Base-by-base conservation (phyloP, 64 coral and sea anemone genomes). In the Pachyseris speciosa region DNA sequence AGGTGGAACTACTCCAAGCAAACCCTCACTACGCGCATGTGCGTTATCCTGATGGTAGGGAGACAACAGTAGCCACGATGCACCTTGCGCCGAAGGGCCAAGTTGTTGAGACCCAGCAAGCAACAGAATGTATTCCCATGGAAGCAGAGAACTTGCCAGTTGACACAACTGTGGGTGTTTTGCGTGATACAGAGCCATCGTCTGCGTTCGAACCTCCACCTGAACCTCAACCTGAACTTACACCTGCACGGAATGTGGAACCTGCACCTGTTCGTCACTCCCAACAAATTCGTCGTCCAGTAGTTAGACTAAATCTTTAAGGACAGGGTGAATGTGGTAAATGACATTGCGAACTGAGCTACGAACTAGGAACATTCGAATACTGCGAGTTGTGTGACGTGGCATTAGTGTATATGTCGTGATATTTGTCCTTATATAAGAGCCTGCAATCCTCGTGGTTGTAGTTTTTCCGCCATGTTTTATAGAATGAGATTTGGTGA, bases 1-100 rank as follows among this genome's bases (percentile, higher is more conserved):
- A 94, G 29, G 86, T 94, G 38, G 92, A 89, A 60, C 22, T 94
- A 24, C 80, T 74, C 13, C 53, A 87, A 55, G 91, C 83, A 26
- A 93, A 72, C 69, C 73, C 59, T 87, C 42, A 83, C 43, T 80
- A 93, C 15, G 73, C 72, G 5, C 74, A 87, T 36, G 37, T 93
- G 32, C 43, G 55, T 25, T 71, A 71, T 65, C 38, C 77, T 29
- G 69, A 87, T 37, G 73, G 91, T 34, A 53, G 83, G n/a, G n/a
- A 93, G 52, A 87, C 78, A 24, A 94, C 85, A 48, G 85, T 89
- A 29, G 60, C 85, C 9, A 52, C 63, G 2, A 94, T 77, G 57
- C 72, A 89, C 29, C 93, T 94, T 51, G 78, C 86, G 71, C 86
- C 86, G 25, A 84, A 67, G 58, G 69, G 80, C 13, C 37, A 72